A percentile compares a stretch with the other conserved stretches of the same genome.
These are phyloP conservation scores for Abramis brama DNA, from an alignment of 2,113 vertebrate genomes.

Conservation along the genomic window DNA sequence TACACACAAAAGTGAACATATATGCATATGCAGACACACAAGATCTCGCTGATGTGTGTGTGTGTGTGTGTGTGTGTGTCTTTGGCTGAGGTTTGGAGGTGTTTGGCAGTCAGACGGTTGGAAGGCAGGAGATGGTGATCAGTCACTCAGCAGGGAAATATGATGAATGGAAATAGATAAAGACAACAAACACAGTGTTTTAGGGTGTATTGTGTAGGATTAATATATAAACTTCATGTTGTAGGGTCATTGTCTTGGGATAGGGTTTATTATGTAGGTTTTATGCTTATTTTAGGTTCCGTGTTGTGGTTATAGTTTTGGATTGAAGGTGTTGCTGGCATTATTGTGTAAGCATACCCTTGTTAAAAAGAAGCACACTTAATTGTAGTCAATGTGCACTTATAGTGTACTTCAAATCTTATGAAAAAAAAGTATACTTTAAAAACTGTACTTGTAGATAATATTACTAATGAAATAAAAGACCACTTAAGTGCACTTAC, in stretches of 20 bases:
- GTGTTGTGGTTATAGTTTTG: neutral
- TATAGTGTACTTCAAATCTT: neutral
- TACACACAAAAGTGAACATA: neutral
- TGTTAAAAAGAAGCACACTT: no score
- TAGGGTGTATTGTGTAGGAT: neutral
- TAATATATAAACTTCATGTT: neutral
- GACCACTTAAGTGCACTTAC: neutral
- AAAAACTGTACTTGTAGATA: neutral
- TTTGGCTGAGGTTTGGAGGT: neutral
- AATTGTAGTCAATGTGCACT: no score
- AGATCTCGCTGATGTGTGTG: neutral
- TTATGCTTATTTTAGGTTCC: neutral
- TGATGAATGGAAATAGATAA: conserved; percentile 38
- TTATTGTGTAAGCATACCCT: no score
- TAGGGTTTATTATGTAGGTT: neutral
- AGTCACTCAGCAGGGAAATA: conserved; percentile 50
- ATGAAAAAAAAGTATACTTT: neutral
- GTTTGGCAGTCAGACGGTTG: conserved; percentile 39
- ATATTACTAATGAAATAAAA: neutral
- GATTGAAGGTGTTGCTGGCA: neutral
- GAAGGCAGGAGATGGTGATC: conserved; percentile 47
- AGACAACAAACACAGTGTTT: neutral
- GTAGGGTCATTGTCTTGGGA: neutral
- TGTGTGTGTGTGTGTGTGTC: neutral
- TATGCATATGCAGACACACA: conserved; percentile 9